Conservation (phyloP, 2,113 vertebrate species). For the Rhabdornis inornatus region DNA sequence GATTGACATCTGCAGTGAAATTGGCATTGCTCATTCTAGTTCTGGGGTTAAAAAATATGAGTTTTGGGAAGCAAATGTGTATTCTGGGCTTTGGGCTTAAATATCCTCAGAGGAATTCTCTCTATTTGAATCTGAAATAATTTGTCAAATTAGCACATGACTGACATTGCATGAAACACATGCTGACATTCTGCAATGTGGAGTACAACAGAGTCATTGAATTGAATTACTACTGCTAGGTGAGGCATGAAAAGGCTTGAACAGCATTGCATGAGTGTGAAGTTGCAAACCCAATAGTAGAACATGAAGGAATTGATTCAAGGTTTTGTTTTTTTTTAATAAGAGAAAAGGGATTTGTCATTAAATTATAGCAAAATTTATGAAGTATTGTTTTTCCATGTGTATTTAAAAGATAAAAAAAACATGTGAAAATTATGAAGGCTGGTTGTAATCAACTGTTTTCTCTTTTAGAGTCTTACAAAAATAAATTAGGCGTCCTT, state of each 20-base stretch:
- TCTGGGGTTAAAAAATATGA: conserved; percentile 18
- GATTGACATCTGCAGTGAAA: conserved; percentile 16
- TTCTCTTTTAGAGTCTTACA: background rate
- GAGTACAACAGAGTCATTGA: conserved; percentile 63
- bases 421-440: background rate
- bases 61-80: conserved; percentile 13
- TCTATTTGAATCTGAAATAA: conserved; percentile 62
- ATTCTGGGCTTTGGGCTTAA: conserved; percentile 21
- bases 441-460: background rate
- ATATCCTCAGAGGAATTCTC: conserved; percentile 56
- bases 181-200: conserved; percentile 36
- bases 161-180: conserved; percentile 55
- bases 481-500: background rate
- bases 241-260: conserved; percentile 52
- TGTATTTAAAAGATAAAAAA: background rate
- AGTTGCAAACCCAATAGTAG: background rate
- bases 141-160: conserved; percentile 68
- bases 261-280: conserved; percentile 4
- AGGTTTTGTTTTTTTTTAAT: background rate
- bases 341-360: background rate
- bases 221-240: conserved; percentile 61
- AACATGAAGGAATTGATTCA: conserved; percentile 31
- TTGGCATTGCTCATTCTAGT: background rate
- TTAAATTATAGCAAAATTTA: background rate
- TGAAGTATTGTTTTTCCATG: background rate